phyloP scores from a whole-genome alignment of 2,888 invertebrate genomes.

The Andricus quercusramuli region DNA sequence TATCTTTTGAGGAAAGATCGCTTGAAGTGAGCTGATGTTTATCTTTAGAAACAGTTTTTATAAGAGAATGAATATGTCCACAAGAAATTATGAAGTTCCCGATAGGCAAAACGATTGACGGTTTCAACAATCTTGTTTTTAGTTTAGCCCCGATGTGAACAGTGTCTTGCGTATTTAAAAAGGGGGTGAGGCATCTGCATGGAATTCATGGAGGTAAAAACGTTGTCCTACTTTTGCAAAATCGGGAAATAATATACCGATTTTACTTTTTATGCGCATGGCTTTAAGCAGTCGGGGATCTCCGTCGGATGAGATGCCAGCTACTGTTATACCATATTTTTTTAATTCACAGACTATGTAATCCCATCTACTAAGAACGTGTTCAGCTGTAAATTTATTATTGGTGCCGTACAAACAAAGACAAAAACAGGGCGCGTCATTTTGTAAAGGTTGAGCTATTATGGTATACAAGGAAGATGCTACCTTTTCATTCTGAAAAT shows the following conservation, averaged over 20 bases:
- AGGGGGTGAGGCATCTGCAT: not conserved
- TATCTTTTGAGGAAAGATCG: no score
- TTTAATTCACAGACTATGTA: conserved; percentile 21
- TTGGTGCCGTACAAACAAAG: no score
- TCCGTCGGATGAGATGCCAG: conserved; percentile 59
- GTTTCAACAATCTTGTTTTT: conserved; percentile 55
- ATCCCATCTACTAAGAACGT: no score
- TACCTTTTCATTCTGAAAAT: conserved; percentile 44
- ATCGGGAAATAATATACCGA: no score
- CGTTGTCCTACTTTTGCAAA: conserved; percentile 41
- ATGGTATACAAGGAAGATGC: not conserved
- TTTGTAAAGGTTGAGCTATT: no score
- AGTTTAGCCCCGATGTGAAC: conserved; percentile 61
- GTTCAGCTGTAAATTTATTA: no score
- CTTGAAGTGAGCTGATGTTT: no score
- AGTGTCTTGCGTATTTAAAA: conserved; percentile 56
- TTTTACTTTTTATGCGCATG: no score
- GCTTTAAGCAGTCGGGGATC: conserved; percentile 43
- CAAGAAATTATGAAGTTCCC: conserved; percentile 49
- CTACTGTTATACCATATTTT: conserved; percentile 54
- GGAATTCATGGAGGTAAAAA: conserved; percentile 35
- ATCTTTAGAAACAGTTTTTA: conserved; percentile 55
- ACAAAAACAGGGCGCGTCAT: no score
- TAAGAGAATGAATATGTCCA: not conserved
- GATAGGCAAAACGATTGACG: conserved; percentile 51